A percentile compares a stretch with the other conserved stretches of the same genome.
phyloP scores from a whole-genome alignment of 2,113 vertebrate species.

The Kobus ellipsiprymnus region DNA sequence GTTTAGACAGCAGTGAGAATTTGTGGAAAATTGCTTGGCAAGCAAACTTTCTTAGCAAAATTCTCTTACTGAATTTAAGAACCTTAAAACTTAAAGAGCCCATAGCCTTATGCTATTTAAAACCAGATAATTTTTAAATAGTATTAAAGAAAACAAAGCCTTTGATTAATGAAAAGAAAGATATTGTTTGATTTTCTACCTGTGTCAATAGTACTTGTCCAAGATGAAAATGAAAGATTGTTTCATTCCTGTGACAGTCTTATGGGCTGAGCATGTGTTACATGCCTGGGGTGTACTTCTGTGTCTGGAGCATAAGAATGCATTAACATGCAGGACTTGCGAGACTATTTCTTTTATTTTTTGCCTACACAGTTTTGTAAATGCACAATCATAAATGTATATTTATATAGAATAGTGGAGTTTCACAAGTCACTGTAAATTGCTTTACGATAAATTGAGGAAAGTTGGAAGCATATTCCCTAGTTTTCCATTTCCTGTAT shows the following conservation, averaged over 20 bases:
- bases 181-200: background rate
- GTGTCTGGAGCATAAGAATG: background rate
- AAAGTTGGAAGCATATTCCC: background rate
- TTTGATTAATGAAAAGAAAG: background rate
- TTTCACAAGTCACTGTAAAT: background rate
- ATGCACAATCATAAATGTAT: background rate
- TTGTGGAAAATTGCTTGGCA: conserved; percentile 33
- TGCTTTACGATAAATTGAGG: background rate
- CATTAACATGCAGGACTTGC: background rate
- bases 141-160: background rate
- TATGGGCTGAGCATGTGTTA: background rate
- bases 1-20: conserved; percentile 34
- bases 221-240: background rate
- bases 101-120: background rate
- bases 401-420: background rate
- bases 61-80: conserved; percentile 3
- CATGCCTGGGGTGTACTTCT: background rate
- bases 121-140: background rate
- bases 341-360: background rate
- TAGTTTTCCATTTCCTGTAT: background rate
- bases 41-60: conserved; percentile 35
- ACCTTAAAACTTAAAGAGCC: background rate
- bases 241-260: background rate
- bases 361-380: background rate
- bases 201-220: background rate